These are phyloP conservation scores for Nansenia antarctica DNA, from an alignment of 2,113 vertebrate species.

Conservation along the genomic window DNA sequence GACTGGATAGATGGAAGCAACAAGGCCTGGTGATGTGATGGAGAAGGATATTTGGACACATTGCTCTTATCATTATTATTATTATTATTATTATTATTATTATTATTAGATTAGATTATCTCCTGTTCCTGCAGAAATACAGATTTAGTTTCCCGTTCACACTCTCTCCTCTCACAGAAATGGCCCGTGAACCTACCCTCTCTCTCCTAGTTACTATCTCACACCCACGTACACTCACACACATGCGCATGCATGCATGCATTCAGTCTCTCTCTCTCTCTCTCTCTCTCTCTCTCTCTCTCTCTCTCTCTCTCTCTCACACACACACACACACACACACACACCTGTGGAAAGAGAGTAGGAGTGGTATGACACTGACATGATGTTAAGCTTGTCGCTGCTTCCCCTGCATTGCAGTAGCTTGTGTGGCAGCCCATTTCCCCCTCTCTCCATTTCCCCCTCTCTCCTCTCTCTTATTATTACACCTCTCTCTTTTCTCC, in stretches of 20 bases:
- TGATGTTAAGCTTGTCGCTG: constrained; percentile 6
- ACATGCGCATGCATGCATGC: no score
- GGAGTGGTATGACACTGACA: background rate
- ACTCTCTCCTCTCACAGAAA: no score
- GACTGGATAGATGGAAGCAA: background rate
- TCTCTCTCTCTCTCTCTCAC: background rate
- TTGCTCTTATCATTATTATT: no score
- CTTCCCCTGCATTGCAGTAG: constrained; percentile 61
- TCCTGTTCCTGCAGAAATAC: no score
- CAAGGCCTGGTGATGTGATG: no score
- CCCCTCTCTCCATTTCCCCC: background rate
- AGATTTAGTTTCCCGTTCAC: no score
- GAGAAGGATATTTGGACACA: no score
- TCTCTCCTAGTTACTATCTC: no score
- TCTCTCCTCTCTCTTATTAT: background rate
- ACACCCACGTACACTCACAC: no score
- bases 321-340: constrained; percentile 8
- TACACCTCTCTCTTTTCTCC: background rate
- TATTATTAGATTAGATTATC: no score
- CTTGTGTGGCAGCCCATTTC: constrained; percentile 18
- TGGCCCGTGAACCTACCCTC: no score
- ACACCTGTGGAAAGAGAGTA: background rate
- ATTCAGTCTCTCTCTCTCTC: background rate
- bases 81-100: no score
- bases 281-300: background rate